Conservation (phyloP, 2,113 vertebrate species). For the Melanerpes aurifrons region DNA sequence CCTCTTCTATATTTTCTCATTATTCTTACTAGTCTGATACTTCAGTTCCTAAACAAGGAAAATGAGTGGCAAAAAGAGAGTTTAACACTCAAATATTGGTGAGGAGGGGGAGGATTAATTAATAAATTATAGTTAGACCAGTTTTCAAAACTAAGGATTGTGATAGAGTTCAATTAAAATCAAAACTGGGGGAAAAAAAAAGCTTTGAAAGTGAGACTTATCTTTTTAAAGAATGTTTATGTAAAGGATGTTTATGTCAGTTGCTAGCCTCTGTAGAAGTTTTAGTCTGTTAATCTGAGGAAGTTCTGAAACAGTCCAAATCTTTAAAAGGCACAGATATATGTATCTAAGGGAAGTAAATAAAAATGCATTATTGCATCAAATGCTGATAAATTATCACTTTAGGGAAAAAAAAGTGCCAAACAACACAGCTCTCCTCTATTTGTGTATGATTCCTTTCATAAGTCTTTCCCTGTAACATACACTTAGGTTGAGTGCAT, state of each 20-base stretch:
- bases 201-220: neutral
- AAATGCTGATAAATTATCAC: neutral
- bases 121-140: neutral
- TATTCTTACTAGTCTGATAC: neutral
- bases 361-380: neutral
- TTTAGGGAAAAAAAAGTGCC: neutral
- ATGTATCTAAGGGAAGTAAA: neutral
- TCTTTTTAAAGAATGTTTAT: neutral
- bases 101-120: neutral
- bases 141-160: neutral
- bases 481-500: neutral
- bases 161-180: neutral
- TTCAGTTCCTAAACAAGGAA: neutral
- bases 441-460: neutral
- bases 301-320: neutral
- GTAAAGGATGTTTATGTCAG: neutral
- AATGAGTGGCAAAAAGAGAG: neutral
- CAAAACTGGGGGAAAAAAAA: neutral
- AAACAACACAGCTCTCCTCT: neutral
- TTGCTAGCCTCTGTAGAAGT: neutral
- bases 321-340: neutral
- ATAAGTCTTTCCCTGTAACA: neutral
- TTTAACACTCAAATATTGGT: neutral
- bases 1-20: neutral
- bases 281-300: neutral